Evolutionary conservation across 2,797 vertebrate species (phyloP).

Genomic region (Psittacula derbiana): DNA sequence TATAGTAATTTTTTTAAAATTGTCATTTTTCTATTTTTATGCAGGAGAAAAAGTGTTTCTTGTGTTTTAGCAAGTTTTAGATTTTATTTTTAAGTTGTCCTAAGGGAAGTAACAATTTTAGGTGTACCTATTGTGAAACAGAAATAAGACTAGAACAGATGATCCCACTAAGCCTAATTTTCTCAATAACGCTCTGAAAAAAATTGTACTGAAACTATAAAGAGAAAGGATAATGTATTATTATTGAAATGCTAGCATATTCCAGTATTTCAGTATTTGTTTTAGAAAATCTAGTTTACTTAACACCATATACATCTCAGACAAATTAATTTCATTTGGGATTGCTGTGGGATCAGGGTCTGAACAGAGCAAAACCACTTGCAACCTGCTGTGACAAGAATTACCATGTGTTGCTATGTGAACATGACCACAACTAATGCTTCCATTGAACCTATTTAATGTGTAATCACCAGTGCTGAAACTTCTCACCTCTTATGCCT

Average conservation of each 20-base stretch:
- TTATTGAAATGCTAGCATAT: background rate
- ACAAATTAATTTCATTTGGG: background rate
- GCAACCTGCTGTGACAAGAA: background rate
- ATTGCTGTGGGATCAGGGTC: background rate
- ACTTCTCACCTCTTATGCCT: background rate
- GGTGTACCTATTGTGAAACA: background rate
- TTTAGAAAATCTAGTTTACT: background rate
- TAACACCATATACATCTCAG: background rate
- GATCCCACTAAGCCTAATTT: background rate
- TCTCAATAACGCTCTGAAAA: background rate
- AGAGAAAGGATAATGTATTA: background rate
- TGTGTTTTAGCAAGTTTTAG: background rate
- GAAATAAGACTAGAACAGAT: slow-evolving; percentile 3
- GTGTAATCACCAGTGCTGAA: background rate
- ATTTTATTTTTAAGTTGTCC: slow-evolving; percentile 3
- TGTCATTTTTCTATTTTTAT: background rate
- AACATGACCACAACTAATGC: background rate
- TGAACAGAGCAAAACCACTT: background rate
- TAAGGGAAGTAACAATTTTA: background rate
- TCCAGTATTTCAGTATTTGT: background rate
- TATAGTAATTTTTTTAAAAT: background rate
- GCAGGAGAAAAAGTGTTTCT: background rate
- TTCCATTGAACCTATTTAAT: background rate
- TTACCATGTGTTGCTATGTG: background rate
- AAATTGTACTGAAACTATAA: background rate